phyloP scores from a whole-genome alignment of 2,113 vertebrate species.

The Petaurus breviceps region DNA sequence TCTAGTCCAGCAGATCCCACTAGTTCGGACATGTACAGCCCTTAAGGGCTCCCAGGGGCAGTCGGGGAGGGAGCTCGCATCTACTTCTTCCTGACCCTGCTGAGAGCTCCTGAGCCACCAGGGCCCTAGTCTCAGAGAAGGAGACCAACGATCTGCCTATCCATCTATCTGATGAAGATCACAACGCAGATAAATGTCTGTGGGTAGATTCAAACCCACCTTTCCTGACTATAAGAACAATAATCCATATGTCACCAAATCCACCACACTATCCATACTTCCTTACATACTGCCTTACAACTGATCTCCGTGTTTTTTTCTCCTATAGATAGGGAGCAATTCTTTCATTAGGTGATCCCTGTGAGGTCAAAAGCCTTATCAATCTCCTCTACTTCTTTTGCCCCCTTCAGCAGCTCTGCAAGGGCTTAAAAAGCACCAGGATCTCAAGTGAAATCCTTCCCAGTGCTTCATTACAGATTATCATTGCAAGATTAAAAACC shows the following conservation, averaged over 20 bases:
- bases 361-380: background rate
- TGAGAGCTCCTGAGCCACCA: no score
- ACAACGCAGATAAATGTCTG: background rate
- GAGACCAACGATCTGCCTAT: no score
- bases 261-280: background rate
- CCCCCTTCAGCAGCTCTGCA: background rate
- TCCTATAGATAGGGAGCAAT: background rate
- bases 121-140: no score
- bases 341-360: background rate
- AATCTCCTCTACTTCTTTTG: background rate
- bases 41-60: no score
- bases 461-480: background rate
- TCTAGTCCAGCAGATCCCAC: no score
- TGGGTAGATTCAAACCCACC: background rate
- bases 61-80: no score
- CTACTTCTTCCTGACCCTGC: no score
- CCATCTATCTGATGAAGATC: no score
- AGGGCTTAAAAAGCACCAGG: background rate
- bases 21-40: no score
- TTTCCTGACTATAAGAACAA: background rate
- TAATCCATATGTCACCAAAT: no score
- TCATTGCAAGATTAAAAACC: background rate
- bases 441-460: background rate
- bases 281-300: background rate
- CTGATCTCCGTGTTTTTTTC: background rate